These are phyloP conservation scores for Diplodus sargus DNA, from an alignment of 2,797 vertebrate species.

Conservation along the genomic window DNA sequence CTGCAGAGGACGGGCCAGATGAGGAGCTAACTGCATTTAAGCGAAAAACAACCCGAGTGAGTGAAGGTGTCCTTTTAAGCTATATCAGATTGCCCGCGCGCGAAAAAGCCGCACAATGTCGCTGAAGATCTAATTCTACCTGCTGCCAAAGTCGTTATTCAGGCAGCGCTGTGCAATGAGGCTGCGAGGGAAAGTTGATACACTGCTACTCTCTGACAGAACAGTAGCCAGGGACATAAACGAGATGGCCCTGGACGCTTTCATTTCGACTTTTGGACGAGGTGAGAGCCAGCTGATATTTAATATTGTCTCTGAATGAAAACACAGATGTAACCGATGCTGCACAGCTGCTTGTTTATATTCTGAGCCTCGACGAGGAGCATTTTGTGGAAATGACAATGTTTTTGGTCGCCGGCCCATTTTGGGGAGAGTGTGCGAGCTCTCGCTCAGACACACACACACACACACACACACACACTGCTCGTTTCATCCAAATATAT, in stretches of 20 bases:
- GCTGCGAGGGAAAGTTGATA: constrained; percentile 54
- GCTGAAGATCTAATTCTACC: constrained; percentile 59
- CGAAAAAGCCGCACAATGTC: constrained; percentile 37
- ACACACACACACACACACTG: too few relatives aligned
- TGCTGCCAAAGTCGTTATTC: constrained; percentile 63
- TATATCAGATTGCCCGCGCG: constrained; percentile 45
- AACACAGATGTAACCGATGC: constrained; percentile 43
- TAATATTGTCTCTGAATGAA: constrained; percentile 33
- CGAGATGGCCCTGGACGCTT: constrained; percentile 26
- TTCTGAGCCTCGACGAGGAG: constrained; percentile 14
- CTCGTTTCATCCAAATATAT: not conserved
- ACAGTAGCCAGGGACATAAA: constrained; percentile 34
- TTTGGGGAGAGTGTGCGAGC: not conserved
- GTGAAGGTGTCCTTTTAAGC: constrained; percentile 46
- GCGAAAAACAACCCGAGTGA: constrained; percentile 7
- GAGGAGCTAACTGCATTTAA: constrained; percentile 19
- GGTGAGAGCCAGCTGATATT: constrained; percentile 32
- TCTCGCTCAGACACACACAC: not conserved
- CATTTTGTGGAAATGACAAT: constrained; percentile 14
- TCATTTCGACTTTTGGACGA: constrained; percentile 36
- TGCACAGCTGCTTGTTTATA: constrained; percentile 37
- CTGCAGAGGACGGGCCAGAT: not conserved
- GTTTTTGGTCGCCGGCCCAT: constrained; percentile 2
- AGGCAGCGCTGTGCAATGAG: constrained; percentile 39
- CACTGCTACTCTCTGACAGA: constrained; percentile 34